phyloP scores from a whole-genome alignment of 2,888 invertebrate genomes.

The Andrena dorsata region DNA sequence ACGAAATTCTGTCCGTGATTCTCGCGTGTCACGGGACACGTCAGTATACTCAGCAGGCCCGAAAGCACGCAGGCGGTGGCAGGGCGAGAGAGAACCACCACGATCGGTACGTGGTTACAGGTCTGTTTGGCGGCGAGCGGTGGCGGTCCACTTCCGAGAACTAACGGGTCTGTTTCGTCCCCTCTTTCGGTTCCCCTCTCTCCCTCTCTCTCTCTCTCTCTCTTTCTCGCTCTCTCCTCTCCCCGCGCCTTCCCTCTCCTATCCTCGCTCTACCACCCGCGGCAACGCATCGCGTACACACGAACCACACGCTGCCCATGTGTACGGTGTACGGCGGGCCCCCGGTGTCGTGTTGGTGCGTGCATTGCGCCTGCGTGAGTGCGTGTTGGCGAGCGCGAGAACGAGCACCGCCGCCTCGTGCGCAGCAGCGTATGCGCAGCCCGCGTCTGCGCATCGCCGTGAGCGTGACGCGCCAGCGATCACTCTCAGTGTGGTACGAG shows the following conservation, averaged over 20 bases:
- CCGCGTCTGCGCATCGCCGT: conserved; percentile 74
- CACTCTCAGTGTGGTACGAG: conserved; percentile 80
- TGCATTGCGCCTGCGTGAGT: conserved; percentile 66
- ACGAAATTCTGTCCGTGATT: conserved; percentile 33
- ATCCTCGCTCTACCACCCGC: conserved; percentile 56
- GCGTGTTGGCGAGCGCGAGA: conserved; percentile 57
- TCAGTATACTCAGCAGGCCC: conserved; percentile 24
- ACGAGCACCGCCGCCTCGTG: conserved; percentile 64
- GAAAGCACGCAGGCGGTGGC: conserved; percentile 50
- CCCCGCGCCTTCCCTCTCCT: conserved; percentile 24
- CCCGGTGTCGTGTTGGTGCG: conserved; percentile 46
- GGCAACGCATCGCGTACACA: conserved; percentile 62
- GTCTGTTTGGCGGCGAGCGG: conserved; percentile 81
- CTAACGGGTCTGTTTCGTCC: conserved; percentile 82
- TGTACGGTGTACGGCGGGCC: not conserved
- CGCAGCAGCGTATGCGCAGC: conserved; percentile 73
- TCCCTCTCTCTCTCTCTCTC: conserved; percentile 33
- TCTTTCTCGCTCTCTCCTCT: conserved; percentile 28
- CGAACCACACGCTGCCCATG: conserved; percentile 6
- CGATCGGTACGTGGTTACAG: conserved; percentile 77
- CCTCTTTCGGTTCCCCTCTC: conserved; percentile 37
- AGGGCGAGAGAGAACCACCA: conserved; percentile 61
- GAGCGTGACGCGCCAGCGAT: conserved; percentile 78
- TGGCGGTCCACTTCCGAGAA: conserved; percentile 82
- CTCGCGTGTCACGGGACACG: conserved; percentile 49